phyloP scores from a whole-genome alignment of 2,888 invertebrate species.

The Lasiommata megera region DNA sequence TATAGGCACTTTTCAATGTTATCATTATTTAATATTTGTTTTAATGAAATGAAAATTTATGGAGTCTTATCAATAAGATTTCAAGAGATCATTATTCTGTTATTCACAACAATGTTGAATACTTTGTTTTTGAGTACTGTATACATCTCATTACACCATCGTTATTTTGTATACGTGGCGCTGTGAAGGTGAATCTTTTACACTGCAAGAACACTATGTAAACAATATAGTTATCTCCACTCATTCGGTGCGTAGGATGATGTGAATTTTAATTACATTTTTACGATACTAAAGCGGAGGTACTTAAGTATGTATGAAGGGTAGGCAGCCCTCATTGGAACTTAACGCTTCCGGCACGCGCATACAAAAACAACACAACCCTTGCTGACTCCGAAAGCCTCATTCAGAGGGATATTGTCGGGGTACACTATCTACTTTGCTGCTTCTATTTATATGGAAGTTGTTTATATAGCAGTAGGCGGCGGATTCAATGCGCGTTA shows the following conservation, averaged over 20 bases:
- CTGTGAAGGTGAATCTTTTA: background rate
- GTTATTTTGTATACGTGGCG: background rate
- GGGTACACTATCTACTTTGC: slow-evolving; percentile 35
- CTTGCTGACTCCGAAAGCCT: slow-evolving; percentile 53
- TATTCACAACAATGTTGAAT: background rate
- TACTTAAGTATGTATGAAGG: slow-evolving; percentile 69
- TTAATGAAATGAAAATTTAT: background rate
- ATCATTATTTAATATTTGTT: background rate
- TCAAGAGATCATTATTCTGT: slow-evolving; percentile 1
- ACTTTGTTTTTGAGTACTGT: slow-evolving; percentile 4
- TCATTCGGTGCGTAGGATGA: slow-evolving; percentile 42
- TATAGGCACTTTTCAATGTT: too few species aligned
- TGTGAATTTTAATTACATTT: slow-evolving; percentile 78
- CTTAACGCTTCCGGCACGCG: slow-evolving; percentile 59
- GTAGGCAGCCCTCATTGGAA: slow-evolving; percentile 55
- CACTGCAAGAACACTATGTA: slow-evolving; percentile 10
- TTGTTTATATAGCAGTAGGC: slow-evolving; percentile 26
- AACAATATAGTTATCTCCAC: slow-evolving; percentile 32
- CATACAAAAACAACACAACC: slow-evolving; percentile 64
- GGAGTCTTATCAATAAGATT: background rate
- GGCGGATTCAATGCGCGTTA: slow-evolving; percentile 17
- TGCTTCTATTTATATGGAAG: slow-evolving; percentile 35
- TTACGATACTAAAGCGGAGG: slow-evolving; percentile 68
- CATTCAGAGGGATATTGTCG: slow-evolving; percentile 41
- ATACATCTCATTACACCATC: slow-evolving; percentile 5